Conservation (phyloP, 2,888 invertebrate species). For the Mimachlamys varia region DNA sequence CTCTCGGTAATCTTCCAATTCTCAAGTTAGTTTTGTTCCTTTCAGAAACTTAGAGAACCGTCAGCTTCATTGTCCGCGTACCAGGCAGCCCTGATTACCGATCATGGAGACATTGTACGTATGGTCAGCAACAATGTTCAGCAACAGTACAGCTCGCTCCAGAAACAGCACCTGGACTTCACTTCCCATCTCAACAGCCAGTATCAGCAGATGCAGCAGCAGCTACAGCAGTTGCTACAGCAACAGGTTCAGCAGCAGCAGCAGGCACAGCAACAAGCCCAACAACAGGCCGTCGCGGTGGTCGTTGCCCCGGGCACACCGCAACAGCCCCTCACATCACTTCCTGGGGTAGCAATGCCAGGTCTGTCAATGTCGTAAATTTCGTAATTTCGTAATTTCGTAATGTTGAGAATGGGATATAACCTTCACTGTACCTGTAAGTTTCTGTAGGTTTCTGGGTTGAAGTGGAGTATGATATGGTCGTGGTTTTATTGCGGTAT, state of each 20-base stretch:
- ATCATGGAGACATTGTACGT: conserved; percentile 90
- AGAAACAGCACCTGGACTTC: conserved; percentile 97
- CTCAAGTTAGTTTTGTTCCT: background rate
- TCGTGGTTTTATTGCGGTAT: too few relatives aligned
- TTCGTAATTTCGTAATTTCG: too few relatives aligned
- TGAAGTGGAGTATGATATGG: too few relatives aligned
- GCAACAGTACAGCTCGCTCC: conserved; percentile 91
- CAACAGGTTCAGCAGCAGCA: conserved; percentile 59
- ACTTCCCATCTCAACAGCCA: conserved; percentile 89
- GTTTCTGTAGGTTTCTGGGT: too few relatives aligned
- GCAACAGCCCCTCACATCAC: conserved; percentile 41
- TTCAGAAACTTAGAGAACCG: background rate
- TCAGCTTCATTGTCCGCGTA: background rate
- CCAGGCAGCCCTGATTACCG: conserved; percentile 89
- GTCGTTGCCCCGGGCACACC: conserved; percentile 50
- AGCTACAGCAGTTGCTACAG: conserved; percentile 69
- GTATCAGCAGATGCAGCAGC: conserved; percentile 81
- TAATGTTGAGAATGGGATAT: too few relatives aligned
- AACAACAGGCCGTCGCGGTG: conserved; percentile 46
- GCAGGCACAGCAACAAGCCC: conserved; percentile 1
- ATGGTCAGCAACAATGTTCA: conserved; percentile 91
- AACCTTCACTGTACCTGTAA: too few relatives aligned
- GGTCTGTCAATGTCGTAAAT: background rate
- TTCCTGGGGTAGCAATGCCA: conserved; percentile 39
- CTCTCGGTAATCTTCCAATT: background rate